A percentile compares a stretch with the other conserved stretches of the same genome.
Conservation (phyloP, 2,888 invertebrate genomes). For the Liposcelis brunnea region DNA sequence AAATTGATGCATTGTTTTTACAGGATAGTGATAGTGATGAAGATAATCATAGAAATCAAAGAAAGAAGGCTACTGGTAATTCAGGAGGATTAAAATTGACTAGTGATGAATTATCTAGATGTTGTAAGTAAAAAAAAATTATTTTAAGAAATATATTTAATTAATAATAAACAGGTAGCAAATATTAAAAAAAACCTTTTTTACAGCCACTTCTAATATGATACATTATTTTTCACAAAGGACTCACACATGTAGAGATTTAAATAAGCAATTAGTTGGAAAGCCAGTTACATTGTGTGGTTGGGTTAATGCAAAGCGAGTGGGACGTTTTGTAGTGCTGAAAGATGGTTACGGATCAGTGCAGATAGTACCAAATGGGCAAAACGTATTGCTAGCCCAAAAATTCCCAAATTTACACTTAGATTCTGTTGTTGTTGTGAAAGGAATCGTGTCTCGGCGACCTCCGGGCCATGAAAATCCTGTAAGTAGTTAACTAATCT, state of each 20-base stretch:
- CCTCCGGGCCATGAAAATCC: slow-evolving; percentile 20
- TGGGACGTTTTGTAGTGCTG: slow-evolving; percentile 27
- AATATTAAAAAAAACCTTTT: no score
- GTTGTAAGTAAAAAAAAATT: no score
- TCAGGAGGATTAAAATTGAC: no score
- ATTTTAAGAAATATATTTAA: no score
- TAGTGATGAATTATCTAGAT: no score
- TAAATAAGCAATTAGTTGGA: slow-evolving; percentile 25
- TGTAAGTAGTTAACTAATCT: slow-evolving; percentile 14
- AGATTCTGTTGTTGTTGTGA: slow-evolving; percentile 23
- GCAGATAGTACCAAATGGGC: slow-evolving; percentile 23
- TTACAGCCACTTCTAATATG: background rate
- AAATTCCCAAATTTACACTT: slow-evolving; percentile 22
- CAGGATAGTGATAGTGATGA: slow-evolving; percentile 7
- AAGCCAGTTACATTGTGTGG: slow-evolving; percentile 26
- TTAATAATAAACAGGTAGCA: no score
- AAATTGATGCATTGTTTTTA: slow-evolving; percentile 1
- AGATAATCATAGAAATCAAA: no score
- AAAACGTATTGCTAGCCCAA: slow-evolving; percentile 22
- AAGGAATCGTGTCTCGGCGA: slow-evolving; percentile 26
- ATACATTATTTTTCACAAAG: slow-evolving; percentile 28
- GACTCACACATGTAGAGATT: slow-evolving; percentile 28
- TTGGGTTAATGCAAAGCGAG: slow-evolving; percentile 25
- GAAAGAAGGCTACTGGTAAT: no score
- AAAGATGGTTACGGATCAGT: slow-evolving; percentile 30